These are phyloP conservation scores for Balaenoptera acutorostrata DNA, from an alignment of 2,113 vertebrate genomes.

Conservation along the genomic window DNA sequence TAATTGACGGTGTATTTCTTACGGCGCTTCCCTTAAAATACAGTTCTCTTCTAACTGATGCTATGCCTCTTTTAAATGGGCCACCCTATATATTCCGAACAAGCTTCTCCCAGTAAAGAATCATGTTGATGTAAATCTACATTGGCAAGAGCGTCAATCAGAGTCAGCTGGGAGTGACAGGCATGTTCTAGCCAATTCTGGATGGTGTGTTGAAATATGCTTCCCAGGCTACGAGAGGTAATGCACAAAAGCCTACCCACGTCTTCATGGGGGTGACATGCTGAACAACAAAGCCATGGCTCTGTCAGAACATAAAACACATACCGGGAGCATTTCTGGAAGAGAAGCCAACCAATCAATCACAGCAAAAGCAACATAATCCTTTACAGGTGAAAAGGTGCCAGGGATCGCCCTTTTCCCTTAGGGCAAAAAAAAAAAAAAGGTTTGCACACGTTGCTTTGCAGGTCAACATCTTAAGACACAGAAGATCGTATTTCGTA, in stretches of 20 bases:
- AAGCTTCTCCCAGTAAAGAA: constrained; percentile 54
- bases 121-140: constrained; percentile 69
- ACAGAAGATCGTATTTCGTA: background rate
- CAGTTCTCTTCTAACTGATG: constrained; percentile 7
- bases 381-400: constrained; percentile 56
- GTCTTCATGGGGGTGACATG: constrained; percentile 48
- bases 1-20: background rate
- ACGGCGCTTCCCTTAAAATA: background rate
- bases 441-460: background rate
- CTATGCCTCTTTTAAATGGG: constrained; percentile 49
- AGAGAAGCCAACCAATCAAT: constrained; percentile 52
- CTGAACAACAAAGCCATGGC: constrained; percentile 46
- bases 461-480: background rate
- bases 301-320: constrained; percentile 52
- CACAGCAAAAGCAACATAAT: constrained; percentile 46
- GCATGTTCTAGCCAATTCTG: constrained; percentile 73
- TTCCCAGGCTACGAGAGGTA: constrained; percentile 60
- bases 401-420: constrained; percentile 40
- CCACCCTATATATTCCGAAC: constrained; percentile 43
- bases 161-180: constrained; percentile 74
- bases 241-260: constrained; percentile 63
- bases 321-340: constrained; percentile 51
- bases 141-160: constrained; percentile 73
- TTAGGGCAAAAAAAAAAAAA: background rate
- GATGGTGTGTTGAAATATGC: constrained; percentile 69